Conservation (phyloP, 2,888 invertebrate species). For the Leptinotarsa peninsularis region DNA sequence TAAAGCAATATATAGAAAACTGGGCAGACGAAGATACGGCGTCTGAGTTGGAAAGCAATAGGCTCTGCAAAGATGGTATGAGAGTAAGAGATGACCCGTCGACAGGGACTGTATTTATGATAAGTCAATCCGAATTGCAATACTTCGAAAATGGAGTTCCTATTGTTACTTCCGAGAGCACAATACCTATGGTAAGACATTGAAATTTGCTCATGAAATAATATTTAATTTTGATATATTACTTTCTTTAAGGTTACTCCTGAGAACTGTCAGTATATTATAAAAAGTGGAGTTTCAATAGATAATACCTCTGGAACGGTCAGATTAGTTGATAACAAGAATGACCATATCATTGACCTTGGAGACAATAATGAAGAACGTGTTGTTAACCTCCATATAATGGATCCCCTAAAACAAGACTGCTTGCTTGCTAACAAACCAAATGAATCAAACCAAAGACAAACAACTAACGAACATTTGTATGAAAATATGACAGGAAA, state of each 20-base stretch:
- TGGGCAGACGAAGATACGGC: constrained; percentile 62
- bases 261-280: constrained; percentile 57
- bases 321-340: constrained; percentile 52
- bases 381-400: constrained; percentile 56
- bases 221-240: not conserved
- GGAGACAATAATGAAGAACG: constrained; percentile 47
- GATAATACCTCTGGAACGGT: constrained; percentile 54
- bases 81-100: constrained; percentile 49
- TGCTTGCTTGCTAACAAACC: constrained; percentile 52
- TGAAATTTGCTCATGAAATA: too few relatives aligned
- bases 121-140: constrained; percentile 55
- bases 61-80: constrained; percentile 41
- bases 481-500: constrained; percentile 31
- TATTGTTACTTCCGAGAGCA: constrained; percentile 52
- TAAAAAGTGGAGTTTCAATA: constrained; percentile 54
- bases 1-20: constrained; percentile 62
- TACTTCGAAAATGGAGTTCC: constrained; percentile 56
- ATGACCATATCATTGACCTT: constrained; percentile 39
- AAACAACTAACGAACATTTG: constrained; percentile 19
- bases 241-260: constrained; percentile 46
- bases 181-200: constrained; percentile 47
- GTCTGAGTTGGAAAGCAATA: constrained; percentile 49
- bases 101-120: constrained; percentile 53
- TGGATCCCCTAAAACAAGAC: constrained; percentile 53
- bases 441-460: constrained; percentile 40